Base-by-base conservation (phyloP, 2,797 vertebrate genomes). In the Acanthopagrus latus region DNA sequence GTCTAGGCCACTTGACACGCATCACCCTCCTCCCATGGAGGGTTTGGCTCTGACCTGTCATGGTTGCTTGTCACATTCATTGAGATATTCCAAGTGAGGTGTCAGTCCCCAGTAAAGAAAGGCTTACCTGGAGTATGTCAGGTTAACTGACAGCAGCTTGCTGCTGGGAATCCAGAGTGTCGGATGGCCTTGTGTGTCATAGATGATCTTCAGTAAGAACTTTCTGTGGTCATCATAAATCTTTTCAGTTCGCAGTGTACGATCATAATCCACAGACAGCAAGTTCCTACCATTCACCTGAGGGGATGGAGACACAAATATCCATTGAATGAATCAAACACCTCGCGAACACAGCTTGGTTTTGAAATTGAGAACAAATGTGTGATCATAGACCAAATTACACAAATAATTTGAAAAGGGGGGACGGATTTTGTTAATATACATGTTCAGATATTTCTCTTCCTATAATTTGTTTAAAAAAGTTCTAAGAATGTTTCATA, bases 161-260 rank as follows among this genome's bases (percentile, higher is more conserved):
- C 97, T 98, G 94, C 98, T 99, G 0, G 98, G 98, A 20, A 98
- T 95, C 98, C 98, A 99, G 46, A 99, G 96, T 0, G 97, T 97
- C 0, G 98, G 98, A 86, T 99, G 98, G 20, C 98, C 98, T 0
- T 97, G 97, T 0, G 92, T 95, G 92, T 99, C 97, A 5, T 99
- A 99, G 81, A 97, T 96, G 52, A 99, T 99, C 92, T 98, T 96
- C 86, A 99, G 95, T 60, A 97, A 95, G 80, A 99, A 99, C 91
- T 99, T 99, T 82, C 98, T 96, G 88, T 99, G 98, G 94, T 99
- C 98, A 3, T 99, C 98, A 17, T 99, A 99, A 92, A 99, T 97
- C 87, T 99, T 99, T 88, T 99, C 98, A 17, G 98, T 99, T 89
- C 97, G 93, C 73, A 97, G 95, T 0, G 96, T 94, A 20, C 98